Evolutionary conservation across 2,888 invertebrate species (phyloP).

Genomic region (Amblyjoppa fuscipennis): DNA sequence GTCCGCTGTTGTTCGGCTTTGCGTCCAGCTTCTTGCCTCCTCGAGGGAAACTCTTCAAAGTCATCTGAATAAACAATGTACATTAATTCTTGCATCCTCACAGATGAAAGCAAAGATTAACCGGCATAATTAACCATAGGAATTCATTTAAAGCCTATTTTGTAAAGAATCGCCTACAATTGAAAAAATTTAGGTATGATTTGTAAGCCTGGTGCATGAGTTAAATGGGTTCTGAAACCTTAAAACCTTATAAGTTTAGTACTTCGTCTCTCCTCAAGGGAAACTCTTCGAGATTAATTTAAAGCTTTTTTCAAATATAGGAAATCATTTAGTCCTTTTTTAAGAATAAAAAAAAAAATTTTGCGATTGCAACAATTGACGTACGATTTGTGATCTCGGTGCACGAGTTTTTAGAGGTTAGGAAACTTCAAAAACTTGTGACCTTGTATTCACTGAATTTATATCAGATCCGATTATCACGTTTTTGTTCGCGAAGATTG

Average conservation of each 20-base stretch:
- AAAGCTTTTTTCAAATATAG: no score
- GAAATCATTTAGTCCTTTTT: neutral
- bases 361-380: neutral
- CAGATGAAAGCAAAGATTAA: neutral
- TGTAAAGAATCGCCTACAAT: no score
- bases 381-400: slow-evolving; percentile 7
- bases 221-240: slow-evolving; percentile 54
- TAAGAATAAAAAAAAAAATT: neutral
- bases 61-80: slow-evolving; percentile 75
- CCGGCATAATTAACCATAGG: neutral
- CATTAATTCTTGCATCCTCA: neutral
- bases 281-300: no score
- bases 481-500: neutral
- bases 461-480: neutral
- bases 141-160: no score
- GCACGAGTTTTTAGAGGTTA: slow-evolving; percentile 60
- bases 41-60: slow-evolving; percentile 78
- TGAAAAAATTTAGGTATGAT: neutral
- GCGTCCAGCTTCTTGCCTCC: slow-evolving; percentile 76
- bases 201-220: slow-evolving; percentile 9
- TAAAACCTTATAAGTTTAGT: neutral
- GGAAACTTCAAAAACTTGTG: neutral
- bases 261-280: neutral
- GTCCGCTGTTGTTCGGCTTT: slow-evolving; percentile 66
- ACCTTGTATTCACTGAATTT: neutral